Conservation (phyloP, 2,113 vertebrate genomes). For the Empidonax alnorum region DNA sequence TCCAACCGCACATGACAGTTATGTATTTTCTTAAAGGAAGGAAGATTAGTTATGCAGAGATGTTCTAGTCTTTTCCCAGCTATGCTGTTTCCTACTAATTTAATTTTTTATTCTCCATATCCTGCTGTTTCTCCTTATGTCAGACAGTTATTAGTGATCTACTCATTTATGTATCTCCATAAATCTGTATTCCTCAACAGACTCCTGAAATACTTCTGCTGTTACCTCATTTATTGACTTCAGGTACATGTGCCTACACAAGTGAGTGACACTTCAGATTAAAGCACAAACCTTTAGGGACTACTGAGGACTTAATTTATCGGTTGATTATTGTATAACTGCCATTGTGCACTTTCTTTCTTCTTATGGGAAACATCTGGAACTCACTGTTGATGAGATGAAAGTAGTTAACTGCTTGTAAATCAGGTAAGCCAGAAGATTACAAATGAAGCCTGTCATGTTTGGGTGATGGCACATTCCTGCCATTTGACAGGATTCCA, state of each 20-base stretch:
- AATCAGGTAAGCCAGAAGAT: background rate
- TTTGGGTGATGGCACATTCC: background rate
- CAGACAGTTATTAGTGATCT: background rate
- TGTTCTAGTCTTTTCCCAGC: background rate
- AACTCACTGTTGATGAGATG: background rate
- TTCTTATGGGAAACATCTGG: background rate
- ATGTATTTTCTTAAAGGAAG: background rate
- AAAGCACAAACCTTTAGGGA: background rate
- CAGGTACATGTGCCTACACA: fast-evolving
- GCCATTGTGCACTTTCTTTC: background rate
- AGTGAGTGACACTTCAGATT: background rate
- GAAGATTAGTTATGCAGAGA: background rate
- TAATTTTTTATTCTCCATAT: background rate
- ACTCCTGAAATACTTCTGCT: background rate
- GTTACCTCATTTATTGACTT: background rate
- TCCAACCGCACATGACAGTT: background rate
- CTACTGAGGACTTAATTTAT: background rate
- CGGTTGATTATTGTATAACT: background rate
- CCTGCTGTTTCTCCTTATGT: background rate
- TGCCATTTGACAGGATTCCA: background rate
- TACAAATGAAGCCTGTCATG: background rate
- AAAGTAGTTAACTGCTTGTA: background rate
- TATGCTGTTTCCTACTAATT: background rate
- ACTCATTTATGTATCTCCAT: background rate
- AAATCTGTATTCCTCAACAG: background rate